Percentiles rank a stretch among this genome's conserved stretches.
Evolutionary conservation across 2,888 invertebrate species (phyloP).

Genomic region (Galerucella nymphaeae): DNA sequence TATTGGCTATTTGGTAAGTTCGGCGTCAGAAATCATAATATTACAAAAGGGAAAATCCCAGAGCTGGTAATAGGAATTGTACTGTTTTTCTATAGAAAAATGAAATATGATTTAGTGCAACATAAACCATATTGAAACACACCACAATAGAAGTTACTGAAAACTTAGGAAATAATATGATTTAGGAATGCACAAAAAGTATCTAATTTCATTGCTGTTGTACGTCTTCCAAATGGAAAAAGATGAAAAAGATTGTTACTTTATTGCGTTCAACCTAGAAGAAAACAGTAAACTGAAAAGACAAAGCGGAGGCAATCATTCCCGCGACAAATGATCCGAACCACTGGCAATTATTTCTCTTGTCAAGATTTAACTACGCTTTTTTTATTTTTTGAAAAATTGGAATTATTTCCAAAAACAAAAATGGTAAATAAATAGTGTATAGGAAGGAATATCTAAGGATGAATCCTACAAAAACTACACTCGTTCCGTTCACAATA

Average conservation of each 20-base stretch:
- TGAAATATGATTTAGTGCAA: slow-evolving; percentile 34
- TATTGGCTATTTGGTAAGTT: slow-evolving; percentile 26
- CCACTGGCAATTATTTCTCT: not conserved
- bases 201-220: slow-evolving; percentile 30
- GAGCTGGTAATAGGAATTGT: slow-evolving; percentile 28
- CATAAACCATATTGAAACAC: slow-evolving; percentile 31
- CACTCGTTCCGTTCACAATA: too few species aligned
- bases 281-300: not conserved
- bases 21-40: slow-evolving; percentile 33
- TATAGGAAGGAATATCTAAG: too few species aligned
- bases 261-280: slow-evolving; percentile 9
- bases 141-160: slow-evolving; percentile 31
- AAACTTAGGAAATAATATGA: slow-evolving; percentile 37
- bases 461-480: too few species aligned
- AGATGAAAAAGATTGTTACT: slow-evolving; percentile 10
- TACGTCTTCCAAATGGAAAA: slow-evolving; percentile 21
- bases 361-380: too few species aligned
- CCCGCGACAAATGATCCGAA: not conserved
- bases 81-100: slow-evolving; percentile 35
- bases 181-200: slow-evolving; percentile 31
- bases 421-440: too few species aligned
- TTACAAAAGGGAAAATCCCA: slow-evolving; percentile 29
- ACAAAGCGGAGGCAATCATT: not conserved
- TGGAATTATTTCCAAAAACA: too few species aligned
- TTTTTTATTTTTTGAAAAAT: not conserved